Evolutionary conservation across 2,797 vertebrate genomes (phyloP).

Genomic region (Lophius americanus): DNA sequence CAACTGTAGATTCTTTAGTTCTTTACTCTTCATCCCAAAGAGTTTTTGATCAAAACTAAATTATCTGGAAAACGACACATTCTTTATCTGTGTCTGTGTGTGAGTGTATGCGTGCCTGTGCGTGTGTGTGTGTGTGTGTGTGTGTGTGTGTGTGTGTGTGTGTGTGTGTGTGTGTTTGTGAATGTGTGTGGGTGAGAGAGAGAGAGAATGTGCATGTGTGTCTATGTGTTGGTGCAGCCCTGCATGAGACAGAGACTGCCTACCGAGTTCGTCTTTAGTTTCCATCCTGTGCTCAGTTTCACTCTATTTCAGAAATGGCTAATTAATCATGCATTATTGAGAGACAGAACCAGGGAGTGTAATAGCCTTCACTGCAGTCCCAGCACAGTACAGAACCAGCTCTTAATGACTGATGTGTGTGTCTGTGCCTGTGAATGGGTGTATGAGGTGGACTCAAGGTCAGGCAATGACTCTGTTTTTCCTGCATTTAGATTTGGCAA

Average conservation of each 20-base stretch:
- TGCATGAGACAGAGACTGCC: constrained; percentile 41
- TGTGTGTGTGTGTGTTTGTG: constrained; percentile 29
- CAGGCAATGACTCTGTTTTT: constrained; percentile 46
- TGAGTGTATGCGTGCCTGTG: no score
- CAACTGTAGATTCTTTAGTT: no score
- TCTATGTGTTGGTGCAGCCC: constrained; percentile 19
- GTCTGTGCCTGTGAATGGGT: constrained; percentile 17
- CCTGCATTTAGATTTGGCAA: constrained; percentile 15
- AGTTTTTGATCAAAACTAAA: constrained; percentile 2
- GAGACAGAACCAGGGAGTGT: constrained; percentile 73
- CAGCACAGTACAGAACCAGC: constrained; percentile 57
- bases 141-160: constrained; percentile 22
- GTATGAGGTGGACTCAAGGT: constrained; percentile 59
- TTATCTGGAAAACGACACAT: constrained; percentile 9
- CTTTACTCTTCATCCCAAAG: not conserved
- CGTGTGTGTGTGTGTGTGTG: not conserved
- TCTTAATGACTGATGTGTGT: constrained; percentile 50
- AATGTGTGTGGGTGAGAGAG: constrained; percentile 25
- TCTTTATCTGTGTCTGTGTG: not conserved
- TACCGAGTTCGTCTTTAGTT: constrained; percentile 70
- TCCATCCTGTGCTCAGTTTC: constrained; percentile 80
- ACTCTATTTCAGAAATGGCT: constrained; percentile 78
- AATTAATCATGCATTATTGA: constrained; percentile 88
- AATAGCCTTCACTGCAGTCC: constrained; percentile 73
- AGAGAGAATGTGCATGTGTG: constrained; percentile 17